These are phyloP conservation scores for Gymnocheta viridis DNA, from an alignment of 2,888 invertebrate genomes.

Conservation along the genomic window DNA sequence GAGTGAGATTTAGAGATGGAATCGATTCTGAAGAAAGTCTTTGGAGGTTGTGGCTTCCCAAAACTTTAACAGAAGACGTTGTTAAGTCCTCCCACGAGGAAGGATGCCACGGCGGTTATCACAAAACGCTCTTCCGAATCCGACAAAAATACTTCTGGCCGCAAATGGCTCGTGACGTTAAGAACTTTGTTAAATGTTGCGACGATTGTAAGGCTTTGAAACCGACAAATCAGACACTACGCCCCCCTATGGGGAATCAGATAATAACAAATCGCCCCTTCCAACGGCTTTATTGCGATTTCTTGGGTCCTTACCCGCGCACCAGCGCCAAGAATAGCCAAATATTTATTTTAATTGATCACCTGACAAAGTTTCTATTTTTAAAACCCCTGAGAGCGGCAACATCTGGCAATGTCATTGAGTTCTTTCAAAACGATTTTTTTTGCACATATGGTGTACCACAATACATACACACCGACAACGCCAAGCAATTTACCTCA, in stretches of 20 bases:
- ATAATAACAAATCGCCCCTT: slow-evolving; percentile 2
- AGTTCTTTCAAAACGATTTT: slow-evolving; percentile 34
- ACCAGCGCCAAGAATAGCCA: not conserved
- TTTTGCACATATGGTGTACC: slow-evolving; percentile 58
- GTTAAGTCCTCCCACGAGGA: too few species aligned
- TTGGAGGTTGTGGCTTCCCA: slow-evolving; percentile 48
- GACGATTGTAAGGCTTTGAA: slow-evolving; percentile 27
- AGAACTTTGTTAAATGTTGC: not conserved
- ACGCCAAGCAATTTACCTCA: slow-evolving; percentile 50
- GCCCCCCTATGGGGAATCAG: slow-evolving; percentile 31
- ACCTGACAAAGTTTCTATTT: slow-evolving; percentile 31
- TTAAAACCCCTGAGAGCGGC: slow-evolving; percentile 27
- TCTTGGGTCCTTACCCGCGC: slow-evolving; percentile 31
- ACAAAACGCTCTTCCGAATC: slow-evolving; percentile 34
- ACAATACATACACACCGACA: slow-evolving; percentile 26
- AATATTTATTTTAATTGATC: slow-evolving; percentile 8
- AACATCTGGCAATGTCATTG: slow-evolving; percentile 7
- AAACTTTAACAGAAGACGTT: slow-evolving; percentile 2
- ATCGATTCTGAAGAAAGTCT: slow-evolving; percentile 17
- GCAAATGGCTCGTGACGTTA: slow-evolving; percentile 12
- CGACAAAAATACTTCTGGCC: slow-evolving; percentile 38
- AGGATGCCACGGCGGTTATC: not conserved
- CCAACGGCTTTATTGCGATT: too few species aligned
- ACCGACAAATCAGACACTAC: not conserved
- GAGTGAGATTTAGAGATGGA: not conserved